Evolutionary conservation across 2,113 vertebrate species (phyloP).

Genomic region (Eretmochelys imbricata): DNA sequence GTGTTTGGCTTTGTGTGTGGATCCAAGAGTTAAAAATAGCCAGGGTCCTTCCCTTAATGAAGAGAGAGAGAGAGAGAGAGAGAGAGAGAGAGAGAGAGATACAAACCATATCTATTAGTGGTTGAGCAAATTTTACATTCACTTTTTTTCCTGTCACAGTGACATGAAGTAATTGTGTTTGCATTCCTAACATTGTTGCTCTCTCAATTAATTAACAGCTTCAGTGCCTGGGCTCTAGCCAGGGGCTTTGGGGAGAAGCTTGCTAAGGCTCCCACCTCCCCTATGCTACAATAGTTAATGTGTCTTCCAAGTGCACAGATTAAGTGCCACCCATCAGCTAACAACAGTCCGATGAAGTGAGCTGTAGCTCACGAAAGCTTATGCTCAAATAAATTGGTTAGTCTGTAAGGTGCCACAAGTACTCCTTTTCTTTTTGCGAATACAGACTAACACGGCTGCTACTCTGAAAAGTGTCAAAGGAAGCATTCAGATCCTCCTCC

Average conservation of each 20-base stretch:
- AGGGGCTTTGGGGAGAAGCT: background rate
- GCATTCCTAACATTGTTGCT: background rate
- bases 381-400: no score
- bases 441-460: no score
- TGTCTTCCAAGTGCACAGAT: background rate
- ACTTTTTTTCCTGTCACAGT: background rate
- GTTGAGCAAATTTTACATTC: background rate
- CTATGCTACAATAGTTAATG: background rate
- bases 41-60: background rate
- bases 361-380: no score
- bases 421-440: no score
- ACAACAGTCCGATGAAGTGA: background rate
- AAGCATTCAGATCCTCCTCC: background rate
- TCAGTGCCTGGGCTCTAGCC: accelerated
- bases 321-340: background rate
- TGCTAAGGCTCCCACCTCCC: background rate
- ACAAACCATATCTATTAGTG: background rate
- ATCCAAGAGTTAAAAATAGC: slow-evolving; percentile 7
- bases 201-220: background rate
- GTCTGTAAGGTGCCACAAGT: no score
- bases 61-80: background rate
- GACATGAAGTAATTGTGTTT: no score
- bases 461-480: background rate
- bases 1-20: slow-evolving; percentile 12
- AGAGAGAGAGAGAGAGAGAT: background rate